These are phyloP conservation scores for Epinotia bilunana DNA, from an alignment of 2,888 invertebrate genomes.

Conservation along the genomic window DNA sequence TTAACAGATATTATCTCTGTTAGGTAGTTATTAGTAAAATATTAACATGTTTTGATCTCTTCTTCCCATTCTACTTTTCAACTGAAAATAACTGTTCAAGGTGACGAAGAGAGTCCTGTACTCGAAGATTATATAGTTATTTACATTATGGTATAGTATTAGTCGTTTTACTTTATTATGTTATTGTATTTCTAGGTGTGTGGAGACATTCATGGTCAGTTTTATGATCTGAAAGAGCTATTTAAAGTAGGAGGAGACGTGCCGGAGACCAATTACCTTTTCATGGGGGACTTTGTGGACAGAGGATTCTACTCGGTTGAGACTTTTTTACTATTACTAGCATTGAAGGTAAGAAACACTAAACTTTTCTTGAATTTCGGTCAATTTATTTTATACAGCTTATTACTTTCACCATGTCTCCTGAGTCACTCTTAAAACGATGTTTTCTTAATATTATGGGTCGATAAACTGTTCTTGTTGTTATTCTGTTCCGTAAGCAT, in stretches of 20 bases:
- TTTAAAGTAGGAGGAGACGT: conserved; percentile 99
- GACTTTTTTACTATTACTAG: conserved; percentile 97
- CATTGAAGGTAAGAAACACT: conserved; percentile 92
- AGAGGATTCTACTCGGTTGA: conserved; percentile 99
- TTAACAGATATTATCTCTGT: neutral
- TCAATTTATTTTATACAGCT: neutral
- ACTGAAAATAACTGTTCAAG: neutral
- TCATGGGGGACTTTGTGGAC: conserved; percentile 99
- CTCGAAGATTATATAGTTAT: too few relatives aligned
- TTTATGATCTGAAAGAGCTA: conserved; percentile 98
- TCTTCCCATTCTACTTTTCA: neutral
- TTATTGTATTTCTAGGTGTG: conserved; percentile 91
- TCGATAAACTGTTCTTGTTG: too few relatives aligned
- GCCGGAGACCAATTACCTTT: conserved; percentile 99
- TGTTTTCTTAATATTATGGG: too few relatives aligned
- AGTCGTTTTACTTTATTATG: neutral
- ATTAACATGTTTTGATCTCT: neutral
- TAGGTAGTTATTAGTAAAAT: neutral
- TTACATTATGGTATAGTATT: too few relatives aligned
- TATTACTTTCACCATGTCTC: too few relatives aligned
- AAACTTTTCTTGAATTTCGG: neutral
- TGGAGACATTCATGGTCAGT: conserved; percentile 99
- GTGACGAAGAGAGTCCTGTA: too few relatives aligned
- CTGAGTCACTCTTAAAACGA: too few relatives aligned
- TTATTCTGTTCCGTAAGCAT: too few relatives aligned